Base-by-base conservation (phyloP, 2,888 invertebrate species). In the Homarus gammarus region DNA sequence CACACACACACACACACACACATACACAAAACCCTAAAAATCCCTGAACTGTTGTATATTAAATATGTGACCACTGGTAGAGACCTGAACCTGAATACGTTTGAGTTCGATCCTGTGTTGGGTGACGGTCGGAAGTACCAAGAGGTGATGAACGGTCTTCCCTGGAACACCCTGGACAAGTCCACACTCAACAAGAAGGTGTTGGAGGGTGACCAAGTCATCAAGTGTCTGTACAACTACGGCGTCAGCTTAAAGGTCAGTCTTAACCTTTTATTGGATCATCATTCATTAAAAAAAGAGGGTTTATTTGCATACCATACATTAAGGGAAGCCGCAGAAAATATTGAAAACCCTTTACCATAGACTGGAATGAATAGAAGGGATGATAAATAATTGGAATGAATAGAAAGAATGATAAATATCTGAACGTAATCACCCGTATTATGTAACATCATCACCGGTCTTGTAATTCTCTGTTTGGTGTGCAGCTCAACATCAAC, bases 221-320 rank as follows among this genome's bases (percentile, higher is more conserved):
- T 86, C n/a, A 86, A 78, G 64, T 86, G 86, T 68, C 86, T 86
- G 68, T 44, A 49, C 18, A 86, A 77, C 68, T 86, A 86, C 31
- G 86, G 86, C 1, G 18, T 64, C 2, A 12, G 18, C 5, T 36
- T 86, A 8, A 40, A 77, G 86, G 86, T 86, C 15, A 44, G 86
- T 31, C 22, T 10, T 18, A 1, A 10, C 10, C 33, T 22, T 31
- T 22, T n/a, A 33, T n/a, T 10, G 18, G 22, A 31, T 22, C 70
- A 31, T 70, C 15, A 72, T 31, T 27, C 31, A 22, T 31, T 31
- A 31, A 31, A 31, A 31, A 31, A 31, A 1, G 31, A 31, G n/a
- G n/a, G 31, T 31, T 31, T 1, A 31, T 31, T 31, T 31, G 31
- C 31, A 31, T 0, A 31, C 31, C 31, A 31, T n/a, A 31, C 31